These are phyloP conservation scores for Nematolebias whitei DNA, from an alignment of 2,113 vertebrate species.

Conservation along the genomic window DNA sequence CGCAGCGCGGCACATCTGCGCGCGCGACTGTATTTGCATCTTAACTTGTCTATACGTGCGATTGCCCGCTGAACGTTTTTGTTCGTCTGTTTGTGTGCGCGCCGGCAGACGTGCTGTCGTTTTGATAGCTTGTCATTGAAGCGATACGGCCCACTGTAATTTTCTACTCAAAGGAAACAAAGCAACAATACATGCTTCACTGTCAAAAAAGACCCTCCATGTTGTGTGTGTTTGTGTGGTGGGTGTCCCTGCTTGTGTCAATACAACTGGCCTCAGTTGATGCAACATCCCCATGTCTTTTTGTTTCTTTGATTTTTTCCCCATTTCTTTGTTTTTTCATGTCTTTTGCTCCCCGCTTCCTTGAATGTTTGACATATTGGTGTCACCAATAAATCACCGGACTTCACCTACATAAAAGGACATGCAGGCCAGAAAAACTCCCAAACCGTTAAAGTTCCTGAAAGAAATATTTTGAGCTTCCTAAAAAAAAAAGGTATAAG, in stretches of 20 bases:
- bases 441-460: background rate
- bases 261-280: conserved; percentile 45
- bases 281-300: conserved; percentile 19
- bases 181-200: conserved; percentile 65
- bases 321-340: background rate
- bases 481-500: background rate
- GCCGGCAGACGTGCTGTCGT: conserved; percentile 53
- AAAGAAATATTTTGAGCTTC: background rate
- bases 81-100: conserved; percentile 37
- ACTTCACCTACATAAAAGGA: conserved; percentile 9
- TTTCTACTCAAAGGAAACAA: conserved; percentile 77
- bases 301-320: conserved; percentile 10
- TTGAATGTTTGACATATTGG: conserved; percentile 58
- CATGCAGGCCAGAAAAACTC: background rate
- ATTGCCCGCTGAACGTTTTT: conserved; percentile 17
- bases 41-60: conserved; percentile 36
- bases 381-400: conserved; percentile 64
- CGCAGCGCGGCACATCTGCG: conserved; percentile 6
- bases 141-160: conserved; percentile 71
- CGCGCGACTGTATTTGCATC: conserved; percentile 33
- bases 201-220: conserved; percentile 53
- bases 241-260: conserved; percentile 50
- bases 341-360: conserved; percentile 2
- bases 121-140: conserved; percentile 72
- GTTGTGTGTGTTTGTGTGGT: conserved; percentile 41